These are phyloP conservation scores for Panopea generosa DNA, from an alignment of 2,888 invertebrate genomes.

Conservation along the genomic window DNA sequence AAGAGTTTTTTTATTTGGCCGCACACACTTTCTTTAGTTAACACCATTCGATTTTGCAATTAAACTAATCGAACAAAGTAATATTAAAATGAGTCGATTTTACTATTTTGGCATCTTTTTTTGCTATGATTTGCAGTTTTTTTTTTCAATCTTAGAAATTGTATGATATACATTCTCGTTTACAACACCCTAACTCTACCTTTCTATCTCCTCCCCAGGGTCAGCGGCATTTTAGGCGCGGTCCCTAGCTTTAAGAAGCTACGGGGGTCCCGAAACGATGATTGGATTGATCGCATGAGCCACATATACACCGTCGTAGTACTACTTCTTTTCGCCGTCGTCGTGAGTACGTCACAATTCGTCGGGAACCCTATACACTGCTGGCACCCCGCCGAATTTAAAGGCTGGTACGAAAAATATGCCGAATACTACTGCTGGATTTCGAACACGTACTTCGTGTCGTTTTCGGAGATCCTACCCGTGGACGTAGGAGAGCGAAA, in stretches of 20 bases:
- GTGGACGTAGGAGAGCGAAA: slow-evolving; percentile 62
- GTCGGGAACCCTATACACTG: slow-evolving; percentile 78
- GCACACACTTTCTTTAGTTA: no score
- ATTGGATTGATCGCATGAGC: slow-evolving; percentile 78
- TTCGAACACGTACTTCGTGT: slow-evolving; percentile 76
- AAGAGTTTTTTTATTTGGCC: no score
- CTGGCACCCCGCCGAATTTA: slow-evolving; percentile 77
- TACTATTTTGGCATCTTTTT: no score
- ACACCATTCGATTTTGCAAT: no score
- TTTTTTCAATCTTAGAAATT: no score
- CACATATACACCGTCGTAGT: slow-evolving; percentile 77
- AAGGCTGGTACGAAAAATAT: slow-evolving; percentile 72
- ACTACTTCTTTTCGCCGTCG: slow-evolving; percentile 76
- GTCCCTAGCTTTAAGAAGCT: slow-evolving; percentile 74
- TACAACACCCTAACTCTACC: slow-evolving; percentile 44
- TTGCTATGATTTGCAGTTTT: no score
- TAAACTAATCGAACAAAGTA: no score
- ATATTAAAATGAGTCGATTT: no score
- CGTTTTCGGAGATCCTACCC: slow-evolving; percentile 70
- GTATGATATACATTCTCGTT: slow-evolving; percentile 9
- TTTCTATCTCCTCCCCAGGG: slow-evolving; percentile 57
- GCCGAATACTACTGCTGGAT: slow-evolving; percentile 77
- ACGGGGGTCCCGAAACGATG: slow-evolving; percentile 75
- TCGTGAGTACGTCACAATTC: slow-evolving; percentile 77
- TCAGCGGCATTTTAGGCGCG: slow-evolving; percentile 70